Conservation (phyloP, 2,888 invertebrate genomes). For the Papilio gigon region DNA sequence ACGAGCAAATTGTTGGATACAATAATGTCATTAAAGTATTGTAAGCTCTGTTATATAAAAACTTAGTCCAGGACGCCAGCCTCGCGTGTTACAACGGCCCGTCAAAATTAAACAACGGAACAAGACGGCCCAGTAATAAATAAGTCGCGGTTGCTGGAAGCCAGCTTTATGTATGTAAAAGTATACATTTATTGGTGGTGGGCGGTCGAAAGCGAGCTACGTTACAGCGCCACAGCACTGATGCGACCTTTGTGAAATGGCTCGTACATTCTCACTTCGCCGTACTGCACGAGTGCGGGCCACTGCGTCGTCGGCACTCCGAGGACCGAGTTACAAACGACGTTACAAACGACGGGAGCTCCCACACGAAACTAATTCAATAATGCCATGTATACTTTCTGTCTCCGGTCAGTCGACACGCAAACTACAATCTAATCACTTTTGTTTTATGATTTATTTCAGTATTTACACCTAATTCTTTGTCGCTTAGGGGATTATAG, state of each 20-base stretch:
- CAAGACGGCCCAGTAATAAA: too few species aligned
- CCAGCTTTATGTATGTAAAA: too few species aligned
- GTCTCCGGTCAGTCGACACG: not conserved
- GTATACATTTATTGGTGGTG: too few species aligned
- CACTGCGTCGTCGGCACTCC: slow-evolving; percentile 23
- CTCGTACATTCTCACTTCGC: slow-evolving; percentile 19
- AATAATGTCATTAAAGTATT: not conserved
- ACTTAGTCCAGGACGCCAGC: not conserved
- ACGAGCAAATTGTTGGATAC: not conserved
- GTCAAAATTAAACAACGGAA: too few species aligned
- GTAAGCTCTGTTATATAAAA: not conserved
- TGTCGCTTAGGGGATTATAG: slow-evolving; percentile 25
- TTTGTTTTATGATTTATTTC: slow-evolving; percentile 27
- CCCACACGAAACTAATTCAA: slow-evolving; percentile 34
- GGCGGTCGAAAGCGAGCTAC: too few species aligned
- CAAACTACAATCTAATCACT: slow-evolving; percentile 22
- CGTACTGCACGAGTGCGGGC: slow-evolving; percentile 10
- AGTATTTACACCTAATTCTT: slow-evolving; percentile 1
- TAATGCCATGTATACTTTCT: slow-evolving; percentile 20
- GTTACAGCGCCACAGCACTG: too few species aligned
- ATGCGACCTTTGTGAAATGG: slow-evolving; percentile 13
- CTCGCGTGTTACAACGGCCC: too few species aligned
- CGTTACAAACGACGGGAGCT: slow-evolving; percentile 18
- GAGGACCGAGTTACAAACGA: slow-evolving; percentile 27
- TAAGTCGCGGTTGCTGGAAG: too few species aligned